Evolutionary conservation across 1,140 invertebrate genomes (phyloP), one percentile per base, ranked within the genome.

Genomic region (Ruditapes philippinarum): DNA sequence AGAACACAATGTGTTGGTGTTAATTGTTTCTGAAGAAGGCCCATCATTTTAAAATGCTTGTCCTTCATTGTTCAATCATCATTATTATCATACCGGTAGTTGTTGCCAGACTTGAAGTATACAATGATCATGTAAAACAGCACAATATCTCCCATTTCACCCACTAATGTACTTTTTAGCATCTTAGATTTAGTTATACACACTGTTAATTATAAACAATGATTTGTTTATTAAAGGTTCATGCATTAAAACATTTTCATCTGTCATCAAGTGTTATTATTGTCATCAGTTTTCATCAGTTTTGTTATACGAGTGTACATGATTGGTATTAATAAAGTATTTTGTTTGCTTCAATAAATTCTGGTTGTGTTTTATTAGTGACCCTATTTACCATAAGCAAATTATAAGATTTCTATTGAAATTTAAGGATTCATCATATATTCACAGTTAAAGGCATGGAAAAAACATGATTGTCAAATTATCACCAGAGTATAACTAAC

Each of bases 291-390:
- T 79, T 73, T 76, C 85, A 88, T 79, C 62, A 54, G 57, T 88
- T 88, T 88, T 88, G 85, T 88, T 88, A 88, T 88, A 79, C 70
- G 76, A 80, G 73, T 88, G 85, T 88, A 88, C 85, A 88, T 88
- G 85, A 88, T 65, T 88, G 85, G 85, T 88, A 88, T 88, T 88
- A 88, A 88, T 88, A 88, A 88, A 88, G 85, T 88, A 88, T 88
- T 88, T 88, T 88, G 85, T 88, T 88, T 88, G 85, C 85, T 88
- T 88, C 85, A 88, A 68, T 78, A 78, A 78, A 78, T 42, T 86
- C n/a, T n/a, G 17, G 65, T 85, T 33, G 14, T 83, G 19, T 70
- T 83, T 68, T 54, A 60, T 65, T 22, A 57, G 9, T 7, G 45
- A 7, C 45, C 45, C 19, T 49, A 49, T 19, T 49, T 49, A 49